Conservation (phyloP, 2,797 vertebrate species). For the Eurystomus glaucurus region DNA sequence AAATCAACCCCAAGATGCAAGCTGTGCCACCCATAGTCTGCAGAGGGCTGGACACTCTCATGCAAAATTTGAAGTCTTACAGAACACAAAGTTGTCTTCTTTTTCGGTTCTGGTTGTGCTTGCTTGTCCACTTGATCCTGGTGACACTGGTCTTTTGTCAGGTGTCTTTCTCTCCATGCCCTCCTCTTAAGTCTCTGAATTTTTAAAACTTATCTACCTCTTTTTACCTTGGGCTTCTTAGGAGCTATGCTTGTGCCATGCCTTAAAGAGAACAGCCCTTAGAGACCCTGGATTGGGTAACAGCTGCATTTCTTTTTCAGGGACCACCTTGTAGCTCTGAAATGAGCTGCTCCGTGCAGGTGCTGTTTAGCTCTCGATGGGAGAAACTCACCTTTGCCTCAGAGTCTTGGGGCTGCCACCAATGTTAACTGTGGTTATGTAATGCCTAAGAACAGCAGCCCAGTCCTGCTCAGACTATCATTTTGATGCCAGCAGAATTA, state of each 20-base stretch:
- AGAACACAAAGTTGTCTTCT: neutral
- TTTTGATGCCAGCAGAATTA: neutral
- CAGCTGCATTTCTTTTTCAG: neutral
- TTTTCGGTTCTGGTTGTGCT: neutral
- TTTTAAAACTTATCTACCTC: neutral
- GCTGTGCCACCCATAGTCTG: fast-evolving
- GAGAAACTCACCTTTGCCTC: neutral
- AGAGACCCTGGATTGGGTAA: neutral
- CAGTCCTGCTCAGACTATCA: neutral
- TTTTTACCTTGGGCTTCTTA: neutral
- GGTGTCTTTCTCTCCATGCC: neutral
- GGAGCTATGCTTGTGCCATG: neutral
- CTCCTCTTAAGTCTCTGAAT: neutral
- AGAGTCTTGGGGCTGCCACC: neutral
- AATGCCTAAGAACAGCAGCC: neutral
- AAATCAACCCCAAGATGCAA: neutral
- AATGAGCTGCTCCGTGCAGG: neutral
- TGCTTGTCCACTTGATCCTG: neutral
- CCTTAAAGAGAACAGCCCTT: neutral
- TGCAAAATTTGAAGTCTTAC: neutral
- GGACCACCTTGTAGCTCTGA: neutral
- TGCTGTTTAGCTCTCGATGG: neutral
- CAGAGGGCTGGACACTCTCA: neutral
- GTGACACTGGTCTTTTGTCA: neutral
- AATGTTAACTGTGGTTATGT: neutral